phyloP scores from a whole-genome alignment of 2,113 vertebrate genomes.

The Campylomormyrus numenius region DNA sequence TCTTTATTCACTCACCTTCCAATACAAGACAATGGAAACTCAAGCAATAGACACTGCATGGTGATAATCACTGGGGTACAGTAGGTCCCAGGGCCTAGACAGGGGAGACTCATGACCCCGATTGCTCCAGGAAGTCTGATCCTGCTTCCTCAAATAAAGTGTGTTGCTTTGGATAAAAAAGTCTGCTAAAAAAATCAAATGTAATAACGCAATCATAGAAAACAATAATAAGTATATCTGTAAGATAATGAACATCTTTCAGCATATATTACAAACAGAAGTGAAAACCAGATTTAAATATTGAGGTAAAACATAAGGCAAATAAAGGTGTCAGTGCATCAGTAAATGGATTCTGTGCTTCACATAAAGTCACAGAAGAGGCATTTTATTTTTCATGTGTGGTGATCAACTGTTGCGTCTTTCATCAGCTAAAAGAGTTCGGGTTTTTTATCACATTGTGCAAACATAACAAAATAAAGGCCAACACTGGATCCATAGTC shows the following conservation, averaged over 20 bases:
- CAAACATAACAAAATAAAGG: background rate
- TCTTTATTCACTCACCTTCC: background rate
- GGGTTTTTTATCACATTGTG: background rate
- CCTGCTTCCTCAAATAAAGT: background rate
- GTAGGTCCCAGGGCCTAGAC: background rate
- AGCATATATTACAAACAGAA: background rate
- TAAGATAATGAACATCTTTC: background rate
- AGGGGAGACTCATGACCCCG: background rate
- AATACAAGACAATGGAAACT: background rate
- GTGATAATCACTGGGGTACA: background rate
- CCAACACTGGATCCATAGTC: background rate
- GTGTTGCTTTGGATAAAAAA: background rate
- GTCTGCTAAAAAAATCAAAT: background rate
- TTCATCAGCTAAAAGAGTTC: background rate
- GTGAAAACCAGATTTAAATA: background rate
- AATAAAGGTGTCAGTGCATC: background rate
- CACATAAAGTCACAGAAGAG: background rate
- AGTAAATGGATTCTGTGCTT: background rate
- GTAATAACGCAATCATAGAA: background rate
- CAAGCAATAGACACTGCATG: background rate
- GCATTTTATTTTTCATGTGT: background rate
- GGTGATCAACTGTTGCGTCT: background rate
- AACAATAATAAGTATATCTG: background rate
- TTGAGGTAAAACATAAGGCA: background rate
- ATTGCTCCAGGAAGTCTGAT: background rate